Percentiles rank a stretch among this genome's conserved stretches.
phyloP scores from a whole-genome alignment of 2,888 invertebrate genomes.

The Pristionchus arcanus region DNA sequence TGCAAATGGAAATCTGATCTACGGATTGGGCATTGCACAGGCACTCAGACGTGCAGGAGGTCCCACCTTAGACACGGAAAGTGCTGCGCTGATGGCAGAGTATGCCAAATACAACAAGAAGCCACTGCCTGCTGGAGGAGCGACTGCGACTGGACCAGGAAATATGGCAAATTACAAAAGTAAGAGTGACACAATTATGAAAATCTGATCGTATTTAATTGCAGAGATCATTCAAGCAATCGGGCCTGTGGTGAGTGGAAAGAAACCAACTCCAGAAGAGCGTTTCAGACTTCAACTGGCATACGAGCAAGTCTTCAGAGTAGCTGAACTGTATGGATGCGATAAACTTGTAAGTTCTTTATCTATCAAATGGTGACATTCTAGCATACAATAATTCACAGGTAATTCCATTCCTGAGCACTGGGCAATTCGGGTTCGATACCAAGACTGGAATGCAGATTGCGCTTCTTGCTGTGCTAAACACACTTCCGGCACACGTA shows the following conservation, averaged over 20 bases:
- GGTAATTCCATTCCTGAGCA: not conserved
- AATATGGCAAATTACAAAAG: not conserved
- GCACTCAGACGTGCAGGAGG: not conserved
- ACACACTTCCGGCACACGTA: not conserved
- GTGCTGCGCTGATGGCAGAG: not conserved
- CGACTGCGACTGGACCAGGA: not conserved
- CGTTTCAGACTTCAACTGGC: not conserved
- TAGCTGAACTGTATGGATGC: not conserved
- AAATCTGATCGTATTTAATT: not conserved
- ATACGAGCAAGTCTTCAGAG: not conserved
- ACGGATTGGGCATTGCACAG: not conserved
- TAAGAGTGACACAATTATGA: not conserved
- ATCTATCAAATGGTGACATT: not conserved
- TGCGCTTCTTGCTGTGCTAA: not conserved
- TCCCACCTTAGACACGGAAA: not conserved
- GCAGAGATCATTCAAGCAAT: not conserved
- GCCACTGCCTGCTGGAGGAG: too few species aligned
- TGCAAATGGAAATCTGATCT: not conserved
- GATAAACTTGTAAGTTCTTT: not conserved
- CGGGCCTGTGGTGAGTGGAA: not conserved
- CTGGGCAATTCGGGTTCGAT: not conserved
- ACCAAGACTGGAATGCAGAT: not conserved
- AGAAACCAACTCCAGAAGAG: not conserved
- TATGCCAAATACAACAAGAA: not conserved
- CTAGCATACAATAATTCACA: not conserved